Evolutionary conservation across 2,888 invertebrate genomes (phyloP), one percentile per base, ranked within the genome.

Genomic region (Stegana nigrithorax): DNA sequence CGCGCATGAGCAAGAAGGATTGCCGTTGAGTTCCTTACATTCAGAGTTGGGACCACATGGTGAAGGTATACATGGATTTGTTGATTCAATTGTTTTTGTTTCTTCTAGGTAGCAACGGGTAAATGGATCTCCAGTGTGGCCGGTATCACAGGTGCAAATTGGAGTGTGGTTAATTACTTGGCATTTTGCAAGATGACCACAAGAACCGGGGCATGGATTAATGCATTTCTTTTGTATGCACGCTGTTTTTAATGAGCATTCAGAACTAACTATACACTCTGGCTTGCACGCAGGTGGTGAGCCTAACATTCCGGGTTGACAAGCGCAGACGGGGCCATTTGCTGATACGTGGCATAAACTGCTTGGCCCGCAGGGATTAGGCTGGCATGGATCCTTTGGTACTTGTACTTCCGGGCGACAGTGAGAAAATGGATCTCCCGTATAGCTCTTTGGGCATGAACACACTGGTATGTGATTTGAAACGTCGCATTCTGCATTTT

Each of bases 101-200:
- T 74, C 75, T 32, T 81, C 78, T 59, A 75, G 71, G 75, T 88
- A 88, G 79, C 92, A 92, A 82, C 90, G 88, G 2, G 89, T 88
- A 67, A 91, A 91, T 57, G 92, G 92, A 88, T 93, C 92, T 6
- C 93, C 93, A 29, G 91, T 91, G 71, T 89, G 90, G 63, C 90
- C 88, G 42, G 88, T 85, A 66, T 90, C 89, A 81, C 93, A 93
- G 44, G 90, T 90, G 81, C 94, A 93, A 67, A 92, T 91, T 4
- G 94, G 94, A 81, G 91, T 92, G 81, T 94, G 94, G 75, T 92
- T 91, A 67, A 92, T 90, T n/a, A 93, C 92, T 84, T 91, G 90
- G 75, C 94, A 95, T 64, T 89, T 88, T 12, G 94, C 91, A 75
- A 90, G 91, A 78, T 91, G 90, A 10, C 92, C 94, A 75, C 94